These are phyloP conservation scores for Sphaerodactylus townsendi DNA, from an alignment of 2,113 vertebrate genomes.

Conservation along the genomic window DNA sequence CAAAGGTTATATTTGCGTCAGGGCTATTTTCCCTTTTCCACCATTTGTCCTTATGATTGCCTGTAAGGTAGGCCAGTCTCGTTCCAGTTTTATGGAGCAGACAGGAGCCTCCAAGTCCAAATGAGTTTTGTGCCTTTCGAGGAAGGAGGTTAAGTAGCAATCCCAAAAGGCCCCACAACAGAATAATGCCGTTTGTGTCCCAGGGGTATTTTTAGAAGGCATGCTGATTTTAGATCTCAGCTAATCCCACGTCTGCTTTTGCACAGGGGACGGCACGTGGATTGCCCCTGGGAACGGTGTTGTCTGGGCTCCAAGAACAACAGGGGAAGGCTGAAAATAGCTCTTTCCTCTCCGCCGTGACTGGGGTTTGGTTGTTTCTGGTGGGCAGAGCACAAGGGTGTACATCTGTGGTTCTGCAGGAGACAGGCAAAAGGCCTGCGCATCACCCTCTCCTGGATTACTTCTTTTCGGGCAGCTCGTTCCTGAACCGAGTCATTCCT, in stretches of 20 bases:
- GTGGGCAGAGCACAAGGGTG: not conserved
- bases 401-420: too few species aligned
- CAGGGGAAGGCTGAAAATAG: constrained; percentile 53
- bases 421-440: too few species aligned
- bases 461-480: too few species aligned
- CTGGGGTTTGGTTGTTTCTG: constrained; percentile 29
- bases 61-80: not conserved
- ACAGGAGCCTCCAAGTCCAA: not conserved
- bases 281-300: constrained; percentile 48
- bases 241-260: constrained; percentile 46
- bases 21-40: too few species aligned
- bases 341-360: constrained; percentile 50
- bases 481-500: too few species aligned
- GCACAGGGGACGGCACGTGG: constrained; percentile 30
- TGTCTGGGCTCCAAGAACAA: constrained; percentile 64
- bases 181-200: not conserved
- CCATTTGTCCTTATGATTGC: too few species aligned
- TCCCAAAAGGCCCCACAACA: not conserved
- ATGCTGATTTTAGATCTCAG: not conserved
- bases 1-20: too few species aligned
- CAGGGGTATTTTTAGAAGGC: not conserved
- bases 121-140: not conserved
- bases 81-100: not conserved
- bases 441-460: too few species aligned
- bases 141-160: not conserved